Evolutionary conservation across 2,797 vertebrate genomes (phyloP).

Genomic region (Alosa sapidissima): DNA sequence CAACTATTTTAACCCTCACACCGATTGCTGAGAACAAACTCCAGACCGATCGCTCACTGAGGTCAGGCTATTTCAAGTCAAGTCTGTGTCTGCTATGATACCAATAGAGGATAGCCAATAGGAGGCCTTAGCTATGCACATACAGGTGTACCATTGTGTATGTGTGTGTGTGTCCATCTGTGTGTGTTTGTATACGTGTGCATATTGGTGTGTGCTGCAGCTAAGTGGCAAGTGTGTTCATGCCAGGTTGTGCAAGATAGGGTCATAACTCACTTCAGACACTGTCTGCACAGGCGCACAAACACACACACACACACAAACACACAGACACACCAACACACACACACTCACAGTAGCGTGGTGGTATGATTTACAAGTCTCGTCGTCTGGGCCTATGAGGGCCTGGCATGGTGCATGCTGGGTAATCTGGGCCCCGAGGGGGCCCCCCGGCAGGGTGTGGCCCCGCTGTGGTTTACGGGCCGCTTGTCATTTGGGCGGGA

Average conservation of each 20-base stretch:
- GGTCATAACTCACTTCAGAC: conserved; percentile 17
- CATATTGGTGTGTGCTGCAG: not conserved
- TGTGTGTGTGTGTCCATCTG: not conserved
- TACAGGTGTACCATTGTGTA: not conserved
- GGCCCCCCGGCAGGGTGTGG: conserved; percentile 44
- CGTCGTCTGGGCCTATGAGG: not conserved
- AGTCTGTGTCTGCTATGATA: not conserved
- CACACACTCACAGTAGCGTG: not conserved
- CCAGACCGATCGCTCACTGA: not conserved
- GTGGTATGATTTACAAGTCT: not conserved
- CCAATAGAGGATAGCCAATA: not conserved
- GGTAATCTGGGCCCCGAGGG: conserved; percentile 35
- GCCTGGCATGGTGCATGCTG: conserved; percentile 41
- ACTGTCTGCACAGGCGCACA: conserved; percentile 24
- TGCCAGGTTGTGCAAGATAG: not conserved
- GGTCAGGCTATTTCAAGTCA: not conserved
- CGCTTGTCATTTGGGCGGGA: conserved; percentile 53
- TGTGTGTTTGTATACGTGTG: not conserved
- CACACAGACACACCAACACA: not conserved
- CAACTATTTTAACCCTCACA: not conserved
- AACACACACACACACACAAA: conserved; percentile 22
- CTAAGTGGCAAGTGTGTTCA: conserved; percentile 6
- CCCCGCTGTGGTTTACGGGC: conserved; percentile 48
- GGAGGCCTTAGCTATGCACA: not conserved
- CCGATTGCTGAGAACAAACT: not conserved